Evolutionary conservation across 2,113 vertebrate species (phyloP).

Genomic region (Mastomys natalensis): DNA sequence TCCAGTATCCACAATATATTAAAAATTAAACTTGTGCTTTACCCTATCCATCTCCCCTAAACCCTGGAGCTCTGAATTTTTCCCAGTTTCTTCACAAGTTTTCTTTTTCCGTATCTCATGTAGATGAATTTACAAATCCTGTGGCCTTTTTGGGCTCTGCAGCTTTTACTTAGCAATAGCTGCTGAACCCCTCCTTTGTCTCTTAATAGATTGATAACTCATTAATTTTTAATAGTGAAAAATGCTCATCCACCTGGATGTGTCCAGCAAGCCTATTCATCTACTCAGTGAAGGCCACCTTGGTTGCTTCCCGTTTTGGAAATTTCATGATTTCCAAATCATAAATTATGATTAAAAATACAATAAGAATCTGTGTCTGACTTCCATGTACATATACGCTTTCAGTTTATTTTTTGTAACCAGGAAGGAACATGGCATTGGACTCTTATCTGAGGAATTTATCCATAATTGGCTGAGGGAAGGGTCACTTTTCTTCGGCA

Average conservation of each 20-base stretch:
- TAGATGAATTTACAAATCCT: neutral
- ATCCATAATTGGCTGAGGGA: neutral
- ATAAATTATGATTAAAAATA: neutral
- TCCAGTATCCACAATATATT: neutral
- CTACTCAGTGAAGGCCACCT: neutral
- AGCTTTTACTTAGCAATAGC: neutral
- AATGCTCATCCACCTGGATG: neutral
- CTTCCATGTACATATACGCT: neutral
- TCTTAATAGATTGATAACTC: neutral
- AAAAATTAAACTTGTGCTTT: neutral
- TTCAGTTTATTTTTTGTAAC: neutral
- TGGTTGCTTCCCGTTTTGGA: neutral
- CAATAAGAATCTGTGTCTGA: neutral
- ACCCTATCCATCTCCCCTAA: neutral
- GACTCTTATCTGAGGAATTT: neutral
- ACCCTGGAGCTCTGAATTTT: neutral
- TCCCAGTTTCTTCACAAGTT: neutral
- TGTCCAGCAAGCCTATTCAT: neutral
- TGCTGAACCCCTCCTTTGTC: neutral
- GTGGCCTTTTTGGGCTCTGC: neutral
- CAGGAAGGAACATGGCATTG: neutral
- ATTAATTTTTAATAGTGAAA: neutral
- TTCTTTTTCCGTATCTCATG: neutral
- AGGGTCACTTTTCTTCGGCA: neutral
- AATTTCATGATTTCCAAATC: neutral